phyloP scores from a whole-genome alignment of 2,888 invertebrate genomes.

The Isoperla grammatica region DNA sequence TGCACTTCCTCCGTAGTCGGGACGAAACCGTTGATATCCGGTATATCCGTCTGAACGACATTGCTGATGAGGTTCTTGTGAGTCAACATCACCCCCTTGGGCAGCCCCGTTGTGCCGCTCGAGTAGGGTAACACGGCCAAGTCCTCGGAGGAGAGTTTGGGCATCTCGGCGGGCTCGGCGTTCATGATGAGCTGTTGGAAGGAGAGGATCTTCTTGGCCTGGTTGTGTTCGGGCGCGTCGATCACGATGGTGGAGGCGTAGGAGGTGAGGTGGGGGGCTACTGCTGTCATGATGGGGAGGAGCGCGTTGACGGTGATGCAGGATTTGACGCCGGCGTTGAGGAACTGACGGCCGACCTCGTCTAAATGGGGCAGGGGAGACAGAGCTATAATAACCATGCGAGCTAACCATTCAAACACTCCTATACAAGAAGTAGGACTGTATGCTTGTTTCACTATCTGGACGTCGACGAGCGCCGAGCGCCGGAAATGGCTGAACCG shows the following conservation, averaged over 20 bases:
- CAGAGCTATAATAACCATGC: too few relatives aligned
- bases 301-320: constrained; percentile 59
- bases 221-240: constrained; percentile 52
- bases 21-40: neutral
- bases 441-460: too few relatives aligned
- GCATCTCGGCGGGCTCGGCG: constrained; percentile 29
- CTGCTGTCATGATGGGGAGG: constrained; percentile 53
- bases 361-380: constrained; percentile 43
- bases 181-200: constrained; percentile 22
- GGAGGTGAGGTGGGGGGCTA: constrained; percentile 50
- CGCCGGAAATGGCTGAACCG: too few relatives aligned
- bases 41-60: constrained; percentile 36
- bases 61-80: constrained; percentile 48
- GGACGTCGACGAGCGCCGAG: too few relatives aligned
- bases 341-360: constrained; percentile 58
- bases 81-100: constrained; percentile 72
- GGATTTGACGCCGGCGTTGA: constrained; percentile 56
- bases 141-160: constrained; percentile 15
- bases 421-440: too few relatives aligned
- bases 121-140: constrained; percentile 51
- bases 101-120: constrained; percentile 74
- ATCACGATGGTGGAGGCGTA: constrained; percentile 60
- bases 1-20: constrained; percentile 39
- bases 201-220: constrained; percentile 16
- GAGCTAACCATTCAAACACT: too few relatives aligned